Evolutionary conservation across 2,113 vertebrate species (phyloP), one percentile per base, ranked within the genome.

Genomic region (Brachyistius frenatus): DNA sequence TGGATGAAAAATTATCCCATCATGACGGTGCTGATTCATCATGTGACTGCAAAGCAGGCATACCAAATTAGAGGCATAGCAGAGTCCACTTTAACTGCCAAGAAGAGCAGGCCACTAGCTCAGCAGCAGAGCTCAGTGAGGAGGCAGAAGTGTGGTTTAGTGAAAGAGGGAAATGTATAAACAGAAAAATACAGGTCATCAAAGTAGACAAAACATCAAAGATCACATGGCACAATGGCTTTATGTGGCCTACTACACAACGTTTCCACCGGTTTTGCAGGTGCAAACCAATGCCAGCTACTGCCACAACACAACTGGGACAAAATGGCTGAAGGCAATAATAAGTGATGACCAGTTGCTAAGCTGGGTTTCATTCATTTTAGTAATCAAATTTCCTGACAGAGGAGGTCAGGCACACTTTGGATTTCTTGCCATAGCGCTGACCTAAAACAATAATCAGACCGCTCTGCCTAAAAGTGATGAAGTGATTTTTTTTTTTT

Each of bases 1-100:
- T 53, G 49, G 37, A 77, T 67, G 86, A 91, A 93, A 93, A 93
- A 79, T 70, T 80, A 91, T 92, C 89, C 84, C 41, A 70, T 89
- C 74, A 55, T 67, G 80, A 88, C 66, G 3, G 66, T 63, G 74
- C 65, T 31, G 86, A 83, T 76, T 84, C 78, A 73, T 83, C 91
- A 88, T 71, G 88, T 90, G 93, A 91, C 91, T 81, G 84, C 61
- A 80, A 87, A 90, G 83, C 66, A 68, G 80, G 86, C 84, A 79
- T 88, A 85, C 85, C 82, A 85, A 91, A 88, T 85, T 57, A 86
- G 80, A 84, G 46, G 67, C 63, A 73, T 58, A 64, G 80, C 64
- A 71, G 72, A 75, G 73, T 13, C 50, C 61, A 53, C 63, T 53
- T 71, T 54, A 71, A 65, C 60, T 73, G 73, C 71, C 78, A 71